These are phyloP conservation scores for Gnatocerus cornutus DNA, from an alignment of 2,888 invertebrate genomes.

Conservation along the genomic window DNA sequence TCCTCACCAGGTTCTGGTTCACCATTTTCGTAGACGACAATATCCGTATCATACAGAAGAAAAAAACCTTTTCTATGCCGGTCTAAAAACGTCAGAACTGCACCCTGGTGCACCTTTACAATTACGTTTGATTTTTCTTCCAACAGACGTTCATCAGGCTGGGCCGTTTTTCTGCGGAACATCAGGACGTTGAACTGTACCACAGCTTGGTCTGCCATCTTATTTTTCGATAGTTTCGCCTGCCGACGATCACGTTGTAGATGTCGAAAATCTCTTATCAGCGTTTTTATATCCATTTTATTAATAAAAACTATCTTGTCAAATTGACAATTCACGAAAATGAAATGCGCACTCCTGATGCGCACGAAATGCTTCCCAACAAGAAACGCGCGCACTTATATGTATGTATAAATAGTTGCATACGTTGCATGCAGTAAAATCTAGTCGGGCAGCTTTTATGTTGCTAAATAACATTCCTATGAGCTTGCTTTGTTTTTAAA, in stretches of 20 bases:
- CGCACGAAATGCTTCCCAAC: neutral
- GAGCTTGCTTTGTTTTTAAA: slow-evolving; percentile 32
- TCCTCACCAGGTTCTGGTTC: slow-evolving; percentile 26
- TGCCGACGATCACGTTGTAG: slow-evolving; percentile 24
- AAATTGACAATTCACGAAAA: slow-evolving; percentile 38
- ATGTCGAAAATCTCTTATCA: slow-evolving; percentile 29
- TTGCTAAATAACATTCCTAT: slow-evolving; percentile 37
- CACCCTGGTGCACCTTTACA: slow-evolving; percentile 26
- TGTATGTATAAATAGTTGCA: slow-evolving; percentile 43
- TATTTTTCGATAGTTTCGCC: slow-evolving; percentile 15
- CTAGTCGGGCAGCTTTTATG: slow-evolving; percentile 38
- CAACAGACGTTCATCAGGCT: slow-evolving; percentile 19
- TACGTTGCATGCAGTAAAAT: slow-evolving; percentile 38
- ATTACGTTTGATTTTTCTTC: slow-evolving; percentile 20
- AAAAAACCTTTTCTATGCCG: slow-evolving; percentile 23
- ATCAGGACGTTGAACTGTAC: neutral
- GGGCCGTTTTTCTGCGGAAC: neutral
- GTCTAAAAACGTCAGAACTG: slow-evolving; percentile 7
- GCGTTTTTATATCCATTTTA: slow-evolving; percentile 32
- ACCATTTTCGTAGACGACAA: slow-evolving; percentile 18
- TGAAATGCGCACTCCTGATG: slow-evolving; percentile 19
- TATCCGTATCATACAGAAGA: slow-evolving; percentile 19
- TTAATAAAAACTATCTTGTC: slow-evolving; percentile 17
- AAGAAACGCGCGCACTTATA: slow-evolving; percentile 40
- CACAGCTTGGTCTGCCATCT: slow-evolving; percentile 11